A percentile compares a stretch with the other conserved stretches of the same genome.
These are phyloP conservation scores for Acanthisitta chloris DNA, from an alignment of 2,113 vertebrate genomes.

Conservation along the genomic window DNA sequence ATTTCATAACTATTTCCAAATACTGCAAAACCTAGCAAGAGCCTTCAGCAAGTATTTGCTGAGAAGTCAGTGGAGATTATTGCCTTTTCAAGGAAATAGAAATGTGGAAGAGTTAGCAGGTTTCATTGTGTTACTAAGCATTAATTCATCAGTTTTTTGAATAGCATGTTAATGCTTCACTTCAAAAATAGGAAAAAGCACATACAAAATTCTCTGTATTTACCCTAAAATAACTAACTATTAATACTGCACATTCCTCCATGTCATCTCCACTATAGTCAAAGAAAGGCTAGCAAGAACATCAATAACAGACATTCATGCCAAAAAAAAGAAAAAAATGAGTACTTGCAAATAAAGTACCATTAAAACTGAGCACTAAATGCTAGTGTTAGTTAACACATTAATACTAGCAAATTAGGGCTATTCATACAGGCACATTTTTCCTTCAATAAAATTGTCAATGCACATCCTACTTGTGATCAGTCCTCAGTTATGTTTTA, in stretches of 20 bases:
- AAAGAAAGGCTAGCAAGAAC: background rate
- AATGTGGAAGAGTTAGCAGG: background rate
- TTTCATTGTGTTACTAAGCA: constrained; percentile 9
- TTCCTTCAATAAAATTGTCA: background rate
- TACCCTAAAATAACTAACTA: constrained; percentile 5
- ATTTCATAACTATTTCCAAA: background rate
- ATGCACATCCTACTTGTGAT: constrained; percentile 1
- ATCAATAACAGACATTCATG: background rate
- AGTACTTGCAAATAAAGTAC: constrained; percentile 13
- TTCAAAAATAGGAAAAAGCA: constrained; percentile 15
- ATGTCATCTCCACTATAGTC: background rate
- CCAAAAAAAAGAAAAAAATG: background rate
- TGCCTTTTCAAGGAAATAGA: background rate
- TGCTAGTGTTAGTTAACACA: background rate
- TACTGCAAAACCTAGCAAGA: background rate
- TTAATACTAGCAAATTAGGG: constrained; percentile 9
- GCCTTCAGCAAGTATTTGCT: background rate
- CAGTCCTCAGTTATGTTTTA: constrained; percentile 16
- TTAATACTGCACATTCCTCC: constrained; percentile 16
- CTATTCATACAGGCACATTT: constrained; percentile 13
- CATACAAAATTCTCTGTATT: background rate
- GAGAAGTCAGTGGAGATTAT: background rate
- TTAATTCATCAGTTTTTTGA: constrained; percentile 18
- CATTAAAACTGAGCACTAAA: background rate
- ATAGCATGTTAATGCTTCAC: background rate